Conservation (phyloP, 2,797 vertebrate species). For the Miichthys miiuy region DNA sequence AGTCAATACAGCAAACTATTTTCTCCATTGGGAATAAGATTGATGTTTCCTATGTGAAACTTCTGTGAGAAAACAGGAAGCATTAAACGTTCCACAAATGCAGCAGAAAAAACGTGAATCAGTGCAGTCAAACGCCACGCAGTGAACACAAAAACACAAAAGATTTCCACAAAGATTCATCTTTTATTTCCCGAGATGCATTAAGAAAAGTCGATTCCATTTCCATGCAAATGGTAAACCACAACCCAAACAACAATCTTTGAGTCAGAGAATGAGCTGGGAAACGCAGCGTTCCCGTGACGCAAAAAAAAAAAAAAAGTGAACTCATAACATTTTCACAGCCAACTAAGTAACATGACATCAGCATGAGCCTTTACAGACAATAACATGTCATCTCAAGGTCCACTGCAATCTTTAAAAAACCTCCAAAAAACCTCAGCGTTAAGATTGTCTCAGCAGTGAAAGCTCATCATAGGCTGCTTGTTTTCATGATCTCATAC, state of each 20-base stretch:
- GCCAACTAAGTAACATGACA: conserved; percentile 52
- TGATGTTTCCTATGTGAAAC: neutral
- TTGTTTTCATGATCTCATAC: conserved; percentile 49
- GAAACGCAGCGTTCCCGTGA: conserved; percentile 46
- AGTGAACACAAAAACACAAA: conserved; percentile 3
- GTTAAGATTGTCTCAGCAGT: conserved; percentile 66
- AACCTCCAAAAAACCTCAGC: conserved; percentile 6
- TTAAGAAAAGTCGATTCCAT: conserved; percentile 62
- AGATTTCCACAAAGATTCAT: conserved; percentile 52
- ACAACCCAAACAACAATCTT: conserved; percentile 44
- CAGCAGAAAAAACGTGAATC: neutral
- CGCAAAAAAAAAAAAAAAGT: conserved; percentile 2
- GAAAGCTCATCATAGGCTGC: conserved; percentile 38
- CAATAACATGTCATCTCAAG: conserved; percentile 32
- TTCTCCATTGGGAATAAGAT: neutral
- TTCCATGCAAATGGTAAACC: conserved; percentile 76
- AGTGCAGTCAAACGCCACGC: neutral
- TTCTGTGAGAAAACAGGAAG: neutral
- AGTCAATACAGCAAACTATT: neutral
- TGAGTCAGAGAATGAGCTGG: conserved; percentile 49
- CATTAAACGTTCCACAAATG: neutral
- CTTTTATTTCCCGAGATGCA: conserved; percentile 77
- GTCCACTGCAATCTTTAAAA: conserved; percentile 36
- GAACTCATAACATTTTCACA: conserved; percentile 54
- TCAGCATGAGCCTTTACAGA: conserved; percentile 50